phyloP scores from a whole-genome alignment of 2,888 invertebrate genomes.

The Margaritifera margaritifera region DNA sequence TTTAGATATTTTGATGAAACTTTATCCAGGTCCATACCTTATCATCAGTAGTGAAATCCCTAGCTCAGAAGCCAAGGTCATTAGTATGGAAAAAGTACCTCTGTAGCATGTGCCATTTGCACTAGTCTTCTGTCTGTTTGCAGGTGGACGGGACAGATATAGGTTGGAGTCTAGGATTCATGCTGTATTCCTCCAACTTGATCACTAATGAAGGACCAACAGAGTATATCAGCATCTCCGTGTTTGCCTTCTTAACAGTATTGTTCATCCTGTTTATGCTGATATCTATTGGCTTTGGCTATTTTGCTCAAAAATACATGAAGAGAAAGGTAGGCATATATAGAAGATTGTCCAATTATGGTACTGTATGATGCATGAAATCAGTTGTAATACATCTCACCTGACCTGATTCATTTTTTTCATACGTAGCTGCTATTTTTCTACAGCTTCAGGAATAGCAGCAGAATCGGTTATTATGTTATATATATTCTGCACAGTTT shows the following conservation, averaged over 20 bases:
- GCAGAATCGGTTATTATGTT: too few relatives aligned
- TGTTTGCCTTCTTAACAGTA: conserved; percentile 53
- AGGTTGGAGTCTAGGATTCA: conserved; percentile 75
- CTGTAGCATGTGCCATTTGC: too few relatives aligned
- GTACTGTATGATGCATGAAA: conserved; percentile 34
- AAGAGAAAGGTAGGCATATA: conserved; percentile 31
- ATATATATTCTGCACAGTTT: too few relatives aligned
- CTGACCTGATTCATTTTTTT: too few relatives aligned
- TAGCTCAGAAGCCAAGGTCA: too few relatives aligned
- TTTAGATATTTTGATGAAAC: too few relatives aligned
- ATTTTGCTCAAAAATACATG: conserved; percentile 43
- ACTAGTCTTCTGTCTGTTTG: conserved; percentile 16
- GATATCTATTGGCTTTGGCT: conserved; percentile 56
- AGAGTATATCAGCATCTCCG: conserved; percentile 31
- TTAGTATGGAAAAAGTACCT: too few relatives aligned
- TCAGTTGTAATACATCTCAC: too few relatives aligned
- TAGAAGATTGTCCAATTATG: conserved; percentile 40
- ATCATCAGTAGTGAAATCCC: too few relatives aligned
- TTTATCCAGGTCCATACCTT: too few relatives aligned
- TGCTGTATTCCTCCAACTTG: conserved; percentile 73
- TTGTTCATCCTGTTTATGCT: conserved; percentile 61
- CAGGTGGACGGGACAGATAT: conserved; percentile 70
- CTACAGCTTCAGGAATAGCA: too few relatives aligned
- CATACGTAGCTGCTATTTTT: too few relatives aligned
- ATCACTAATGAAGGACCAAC: conserved; percentile 62